phyloP scores from a whole-genome alignment of 2,113 vertebrate genomes.

The Colistium nudipinnis region DNA sequence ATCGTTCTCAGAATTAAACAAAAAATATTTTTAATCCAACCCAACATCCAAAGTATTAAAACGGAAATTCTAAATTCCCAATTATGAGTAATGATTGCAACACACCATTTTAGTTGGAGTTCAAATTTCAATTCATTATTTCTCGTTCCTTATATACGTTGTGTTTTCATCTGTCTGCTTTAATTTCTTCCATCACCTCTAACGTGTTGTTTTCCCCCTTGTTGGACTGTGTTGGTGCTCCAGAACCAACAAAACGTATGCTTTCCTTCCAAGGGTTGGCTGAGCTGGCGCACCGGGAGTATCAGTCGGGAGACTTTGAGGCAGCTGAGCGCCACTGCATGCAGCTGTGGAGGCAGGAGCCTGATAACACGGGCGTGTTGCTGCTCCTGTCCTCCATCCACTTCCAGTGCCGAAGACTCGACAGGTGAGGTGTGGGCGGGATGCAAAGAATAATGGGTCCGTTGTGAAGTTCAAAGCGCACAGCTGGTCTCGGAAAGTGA shows the following conservation, averaged over 20 bases:
- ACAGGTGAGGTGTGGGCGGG: conserved; percentile 87
- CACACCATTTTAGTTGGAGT: conserved; percentile 3
- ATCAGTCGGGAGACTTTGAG: conserved; percentile 99
- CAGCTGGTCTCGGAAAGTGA: conserved; percentile 20
- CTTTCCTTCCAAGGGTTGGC: conserved; percentile 99
- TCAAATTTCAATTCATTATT: conserved; percentile 2
- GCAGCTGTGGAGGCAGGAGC: conserved; percentile 99
- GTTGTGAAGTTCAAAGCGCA: conserved; percentile 24
- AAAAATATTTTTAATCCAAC: neutral
- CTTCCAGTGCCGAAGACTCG: conserved; percentile 98
- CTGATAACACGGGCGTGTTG: conserved; percentile 98
- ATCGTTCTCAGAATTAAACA: neutral
- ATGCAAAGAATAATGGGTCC: conserved; percentile 13
- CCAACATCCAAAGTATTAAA: neutral
- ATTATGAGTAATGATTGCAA: neutral
- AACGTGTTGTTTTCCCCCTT: conserved; percentile 90
- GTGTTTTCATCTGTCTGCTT: conserved; percentile 75
- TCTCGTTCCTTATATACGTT: conserved; percentile 39
- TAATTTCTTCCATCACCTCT: conserved; percentile 90
- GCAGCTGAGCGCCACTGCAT: conserved; percentile 99
- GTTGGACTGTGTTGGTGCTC: conserved; percentile 94
- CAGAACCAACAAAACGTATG: conserved; percentile 99
- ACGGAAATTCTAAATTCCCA: neutral
- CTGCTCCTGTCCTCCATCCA: conserved; percentile 98
- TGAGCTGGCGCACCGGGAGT: conserved; percentile 99